These are phyloP conservation scores for Scaeva pyrastri DNA, from an alignment of 2,888 invertebrate genomes.

Conservation along the genomic window DNA sequence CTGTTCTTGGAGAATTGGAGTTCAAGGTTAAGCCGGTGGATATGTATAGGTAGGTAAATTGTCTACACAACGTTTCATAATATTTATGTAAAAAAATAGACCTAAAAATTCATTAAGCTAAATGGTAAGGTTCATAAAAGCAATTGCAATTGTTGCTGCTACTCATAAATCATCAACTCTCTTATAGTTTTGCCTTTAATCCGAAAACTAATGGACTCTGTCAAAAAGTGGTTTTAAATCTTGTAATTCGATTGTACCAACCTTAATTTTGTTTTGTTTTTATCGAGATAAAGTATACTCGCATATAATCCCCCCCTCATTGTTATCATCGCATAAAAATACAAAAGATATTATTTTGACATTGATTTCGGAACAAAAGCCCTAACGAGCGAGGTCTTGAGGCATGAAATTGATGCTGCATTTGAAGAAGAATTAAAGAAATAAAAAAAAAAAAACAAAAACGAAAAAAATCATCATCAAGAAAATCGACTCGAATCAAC, in stretches of 20 bases:
- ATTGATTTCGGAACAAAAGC: conserved; percentile 58
- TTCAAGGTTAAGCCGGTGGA: neutral
- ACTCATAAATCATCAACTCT: conserved; percentile 15
- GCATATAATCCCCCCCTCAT: neutral
- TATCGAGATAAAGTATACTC: neutral
- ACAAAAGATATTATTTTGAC: conserved; percentile 40
- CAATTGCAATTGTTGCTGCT: conserved; percentile 15
- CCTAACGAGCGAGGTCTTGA: conserved; percentile 21
- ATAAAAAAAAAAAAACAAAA: conserved; percentile 4
- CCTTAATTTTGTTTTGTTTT: neutral
- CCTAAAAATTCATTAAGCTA: neutral
- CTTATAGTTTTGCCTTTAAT: conserved; percentile 40
- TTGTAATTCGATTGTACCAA: conserved; percentile 19
- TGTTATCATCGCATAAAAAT: conserved; percentile 10
- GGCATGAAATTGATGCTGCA: conserved; percentile 18
- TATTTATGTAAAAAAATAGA: neutral
- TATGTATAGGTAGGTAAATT: neutral
- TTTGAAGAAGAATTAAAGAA: neutral
- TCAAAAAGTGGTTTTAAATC: conserved; percentile 32
- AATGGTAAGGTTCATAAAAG: conserved; percentile 17
- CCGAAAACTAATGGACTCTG: conserved; percentile 37
- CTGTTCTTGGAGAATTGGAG: too few species aligned
- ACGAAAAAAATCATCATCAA: conserved; percentile 9
- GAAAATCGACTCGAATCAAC: conserved; percentile 42
- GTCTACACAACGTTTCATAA: conserved; percentile 7